Conservation (phyloP, 2,113 vertebrate genomes). For the Lutjanus erythropterus region DNA sequence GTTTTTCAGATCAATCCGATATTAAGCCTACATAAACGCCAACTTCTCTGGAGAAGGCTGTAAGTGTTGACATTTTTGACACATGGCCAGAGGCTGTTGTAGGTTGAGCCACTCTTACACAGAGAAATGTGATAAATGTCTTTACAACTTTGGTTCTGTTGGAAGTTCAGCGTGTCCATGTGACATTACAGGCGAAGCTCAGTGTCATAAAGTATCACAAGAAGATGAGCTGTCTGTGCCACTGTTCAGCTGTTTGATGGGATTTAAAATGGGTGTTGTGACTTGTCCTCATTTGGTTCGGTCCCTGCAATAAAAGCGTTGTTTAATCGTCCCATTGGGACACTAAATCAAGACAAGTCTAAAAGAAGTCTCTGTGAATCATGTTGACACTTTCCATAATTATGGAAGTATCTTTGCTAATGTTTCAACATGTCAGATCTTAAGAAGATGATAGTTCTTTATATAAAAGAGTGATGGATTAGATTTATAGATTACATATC, state of each 20-base stretch:
- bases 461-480: constrained; percentile 7
- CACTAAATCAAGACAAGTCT: neutral
- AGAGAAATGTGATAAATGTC: constrained; percentile 69
- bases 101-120: constrained; percentile 29
- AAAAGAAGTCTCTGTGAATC: constrained; percentile 16
- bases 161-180: constrained; percentile 33
- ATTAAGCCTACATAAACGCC: constrained; percentile 77
- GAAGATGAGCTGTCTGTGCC: constrained; percentile 25
- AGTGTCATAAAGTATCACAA: constrained; percentile 35
- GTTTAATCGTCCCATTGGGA: neutral
- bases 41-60: constrained; percentile 60
- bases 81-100: constrained; percentile 58
- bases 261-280: constrained; percentile 3
- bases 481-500: constrained; percentile 11
- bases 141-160: constrained; percentile 52
- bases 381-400: constrained; percentile 33
- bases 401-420: neutral
- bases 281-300: constrained; percentile 17
- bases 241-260: constrained; percentile 32
- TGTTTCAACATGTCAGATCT: constrained; percentile 15
- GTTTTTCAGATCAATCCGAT: constrained; percentile 82
- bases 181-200: too few species aligned
- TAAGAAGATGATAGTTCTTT: constrained; percentile 12
- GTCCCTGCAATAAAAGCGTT: constrained; percentile 8
- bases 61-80: constrained; percentile 75